Percentiles rank a stretch among this genome's conserved stretches.
These are phyloP conservation scores for Dicaeum eximium DNA, from an alignment of 2,113 vertebrate species.

Conservation along the genomic window DNA sequence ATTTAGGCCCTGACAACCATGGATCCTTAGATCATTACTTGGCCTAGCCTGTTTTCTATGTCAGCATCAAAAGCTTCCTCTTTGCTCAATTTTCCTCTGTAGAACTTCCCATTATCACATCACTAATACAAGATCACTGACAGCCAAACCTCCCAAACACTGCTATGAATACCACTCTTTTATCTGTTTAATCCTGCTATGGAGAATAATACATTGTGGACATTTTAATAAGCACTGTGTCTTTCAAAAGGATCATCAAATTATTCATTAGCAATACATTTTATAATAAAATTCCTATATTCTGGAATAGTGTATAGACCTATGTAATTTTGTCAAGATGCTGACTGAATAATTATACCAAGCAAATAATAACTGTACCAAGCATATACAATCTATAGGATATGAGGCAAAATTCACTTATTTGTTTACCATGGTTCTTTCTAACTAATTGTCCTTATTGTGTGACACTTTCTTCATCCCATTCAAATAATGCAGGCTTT, in stretches of 20 bases:
- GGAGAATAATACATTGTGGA: rapidly evolving
- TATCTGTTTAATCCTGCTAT: neutral
- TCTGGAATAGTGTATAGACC: neutral
- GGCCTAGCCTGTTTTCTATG: neutral
- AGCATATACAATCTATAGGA: neutral
- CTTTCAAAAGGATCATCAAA: neutral
- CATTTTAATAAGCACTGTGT: neutral
- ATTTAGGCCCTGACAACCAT: neutral
- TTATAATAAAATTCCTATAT: neutral
- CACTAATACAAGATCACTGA: neutral
- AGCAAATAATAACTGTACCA: neutral
- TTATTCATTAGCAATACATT: neutral
- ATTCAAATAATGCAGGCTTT: neutral
- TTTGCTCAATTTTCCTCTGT: neutral
- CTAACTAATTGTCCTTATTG: neutral
- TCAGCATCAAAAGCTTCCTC: neutral
- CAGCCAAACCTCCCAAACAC: neutral
- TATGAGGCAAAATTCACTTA: neutral
- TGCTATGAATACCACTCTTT: neutral
- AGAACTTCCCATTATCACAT: neutral
- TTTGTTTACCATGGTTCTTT: neutral
- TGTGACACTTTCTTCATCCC: neutral
- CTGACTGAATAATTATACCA: neutral
- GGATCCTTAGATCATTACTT: neutral
- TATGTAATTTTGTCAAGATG: neutral